Conservation (phyloP, 2,888 invertebrate species). For the Microctonus brassicae region DNA sequence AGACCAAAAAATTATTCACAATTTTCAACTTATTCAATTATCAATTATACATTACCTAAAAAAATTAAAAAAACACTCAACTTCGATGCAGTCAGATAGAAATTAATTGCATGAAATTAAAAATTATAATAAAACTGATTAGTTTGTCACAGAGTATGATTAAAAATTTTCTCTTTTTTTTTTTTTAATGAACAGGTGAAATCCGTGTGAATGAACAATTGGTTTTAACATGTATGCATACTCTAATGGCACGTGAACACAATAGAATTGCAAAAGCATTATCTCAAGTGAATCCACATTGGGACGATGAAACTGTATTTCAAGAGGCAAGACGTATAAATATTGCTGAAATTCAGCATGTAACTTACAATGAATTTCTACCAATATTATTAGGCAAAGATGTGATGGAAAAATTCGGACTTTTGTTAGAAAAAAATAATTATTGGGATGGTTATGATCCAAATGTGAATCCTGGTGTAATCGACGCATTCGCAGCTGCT, state of each 20-base stretch:
- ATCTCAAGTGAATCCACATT: constrained; percentile 87
- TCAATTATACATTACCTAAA: too few relatives aligned
- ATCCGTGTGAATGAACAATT: constrained; percentile 93
- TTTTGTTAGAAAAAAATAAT: constrained; percentile 85
- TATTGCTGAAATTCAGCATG: constrained; percentile 89
- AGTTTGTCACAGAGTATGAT: too few relatives aligned
- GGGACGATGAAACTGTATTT: constrained; percentile 93
- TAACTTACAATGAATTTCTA: constrained; percentile 91
- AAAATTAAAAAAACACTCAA: too few relatives aligned
- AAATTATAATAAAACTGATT: too few relatives aligned
- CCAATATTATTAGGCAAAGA: constrained; percentile 91
- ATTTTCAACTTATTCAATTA: too few relatives aligned
- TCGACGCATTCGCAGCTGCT: constrained; percentile 91
- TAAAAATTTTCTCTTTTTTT: too few relatives aligned
- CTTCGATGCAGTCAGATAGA: too few relatives aligned
- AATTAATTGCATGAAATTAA: too few relatives aligned
- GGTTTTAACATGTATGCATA: constrained; percentile 91
- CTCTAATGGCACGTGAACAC: constrained; percentile 91
- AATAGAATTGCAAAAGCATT: constrained; percentile 86
- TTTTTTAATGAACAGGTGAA: constrained; percentile 86
- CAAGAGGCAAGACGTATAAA: constrained; percentile 89
- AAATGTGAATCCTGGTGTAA: constrained; percentile 88
- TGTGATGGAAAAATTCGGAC: constrained; percentile 91
- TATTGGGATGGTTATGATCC: constrained; percentile 89
- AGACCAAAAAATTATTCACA: too few relatives aligned